phyloP scores from a whole-genome alignment of 2,113 vertebrate genomes.

The Rynchops niger region DNA sequence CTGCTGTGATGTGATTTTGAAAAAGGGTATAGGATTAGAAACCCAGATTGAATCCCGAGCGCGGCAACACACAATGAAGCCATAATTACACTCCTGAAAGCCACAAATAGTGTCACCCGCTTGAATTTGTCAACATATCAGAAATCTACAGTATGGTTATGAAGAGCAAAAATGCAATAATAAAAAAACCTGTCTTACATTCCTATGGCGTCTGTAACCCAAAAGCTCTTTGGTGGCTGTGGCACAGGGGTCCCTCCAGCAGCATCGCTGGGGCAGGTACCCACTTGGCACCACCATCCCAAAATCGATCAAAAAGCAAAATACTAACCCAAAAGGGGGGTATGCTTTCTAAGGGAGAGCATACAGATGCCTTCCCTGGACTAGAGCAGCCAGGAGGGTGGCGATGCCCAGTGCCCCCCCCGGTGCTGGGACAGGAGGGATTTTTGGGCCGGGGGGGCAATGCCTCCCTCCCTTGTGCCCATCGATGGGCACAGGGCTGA shows the following conservation, averaged over 20 bases:
- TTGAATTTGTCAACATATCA: slow-evolving; percentile 45
- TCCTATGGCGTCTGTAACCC: neutral
- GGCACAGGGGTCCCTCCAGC: neutral
- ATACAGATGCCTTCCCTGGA: fast-evolving
- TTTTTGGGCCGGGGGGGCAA: neutral
- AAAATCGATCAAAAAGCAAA: neutral
- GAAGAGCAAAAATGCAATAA: slow-evolving; percentile 3
- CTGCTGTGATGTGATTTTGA: slow-evolving; percentile 46
- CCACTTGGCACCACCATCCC: neutral
- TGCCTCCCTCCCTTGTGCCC: neutral
- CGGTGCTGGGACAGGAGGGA: neutral
- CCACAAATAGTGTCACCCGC: slow-evolving; percentile 30
- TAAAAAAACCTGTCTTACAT: neutral
- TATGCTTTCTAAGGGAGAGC: neutral
- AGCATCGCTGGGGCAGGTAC: neutral
- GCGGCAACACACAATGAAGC: slow-evolving; percentile 14
- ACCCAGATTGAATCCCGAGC: slow-evolving; percentile 1
- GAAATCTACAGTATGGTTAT: slow-evolving; percentile 34
- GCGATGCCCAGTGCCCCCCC: fast-evolving
- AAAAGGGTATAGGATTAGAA: slow-evolving; percentile 46
- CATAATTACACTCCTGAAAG: slow-evolving; percentile 55
- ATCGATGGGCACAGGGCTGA: neutral
- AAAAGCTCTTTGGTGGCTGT: neutral
- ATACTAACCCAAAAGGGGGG: neutral
- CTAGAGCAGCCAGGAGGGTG: neutral